A percentile compares a stretch with the other conserved stretches of the same genome.
These are phyloP conservation scores for Ginglymostoma cirratum DNA, from an alignment of 2,113 vertebrate genomes.

Conservation along the genomic window DNA sequence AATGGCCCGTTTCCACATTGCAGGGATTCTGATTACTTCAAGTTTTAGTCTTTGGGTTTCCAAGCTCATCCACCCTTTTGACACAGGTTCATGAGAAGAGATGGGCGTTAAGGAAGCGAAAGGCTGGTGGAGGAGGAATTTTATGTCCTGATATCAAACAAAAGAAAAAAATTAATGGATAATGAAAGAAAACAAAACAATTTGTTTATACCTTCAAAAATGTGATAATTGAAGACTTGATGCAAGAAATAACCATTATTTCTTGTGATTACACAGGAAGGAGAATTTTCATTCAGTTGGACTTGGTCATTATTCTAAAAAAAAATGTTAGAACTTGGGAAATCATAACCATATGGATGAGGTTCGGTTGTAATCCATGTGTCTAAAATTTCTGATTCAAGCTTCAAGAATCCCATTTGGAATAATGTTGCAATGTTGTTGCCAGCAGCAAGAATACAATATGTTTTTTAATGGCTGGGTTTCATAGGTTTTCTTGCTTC, in stretches of 20 bases:
- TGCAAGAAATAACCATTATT: background rate
- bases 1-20: too few species aligned
- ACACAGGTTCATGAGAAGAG: background rate
- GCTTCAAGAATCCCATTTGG: background rate
- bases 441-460: background rate
- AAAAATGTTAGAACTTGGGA: background rate
- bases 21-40: background rate
- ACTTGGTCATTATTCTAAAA: background rate
- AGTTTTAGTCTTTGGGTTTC: background rate
- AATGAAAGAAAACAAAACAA: background rate
- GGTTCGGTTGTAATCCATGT: background rate
- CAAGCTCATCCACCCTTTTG: background rate
- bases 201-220: background rate
- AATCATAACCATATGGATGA: conserved; percentile 13
- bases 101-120: too few species aligned
- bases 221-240: background rate
- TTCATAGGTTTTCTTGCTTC: background rate
- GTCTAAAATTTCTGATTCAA: background rate
- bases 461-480: background rate
- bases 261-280: background rate
- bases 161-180: background rate
- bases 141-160: background rate
- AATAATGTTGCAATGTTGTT: background rate
- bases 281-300: background rate
- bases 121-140: background rate